phyloP scores from a whole-genome alignment of 2,888 invertebrate genomes.

The Sesia apiformis region DNA sequence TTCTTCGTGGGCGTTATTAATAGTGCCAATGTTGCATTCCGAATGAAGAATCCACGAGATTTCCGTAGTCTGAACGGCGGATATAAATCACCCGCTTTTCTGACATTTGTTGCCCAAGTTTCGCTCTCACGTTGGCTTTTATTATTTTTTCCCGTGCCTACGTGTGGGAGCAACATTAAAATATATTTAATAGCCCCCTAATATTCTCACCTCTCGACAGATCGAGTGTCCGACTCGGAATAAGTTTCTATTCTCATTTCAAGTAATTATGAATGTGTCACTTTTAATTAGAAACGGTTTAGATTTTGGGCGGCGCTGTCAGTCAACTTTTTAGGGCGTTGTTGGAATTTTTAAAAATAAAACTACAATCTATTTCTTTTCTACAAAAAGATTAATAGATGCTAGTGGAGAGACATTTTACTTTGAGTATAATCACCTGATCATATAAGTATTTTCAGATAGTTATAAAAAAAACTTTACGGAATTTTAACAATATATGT shows the following conservation, averaged over 20 bases:
- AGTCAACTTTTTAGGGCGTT: slow-evolving; percentile 26
- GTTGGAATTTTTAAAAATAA: slow-evolving; percentile 2
- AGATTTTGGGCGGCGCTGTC: slow-evolving; percentile 34
- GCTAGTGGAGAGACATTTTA: too few relatives aligned
- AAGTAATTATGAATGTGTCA: slow-evolving; percentile 55
- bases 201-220: slow-evolving; percentile 23
- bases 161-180: slow-evolving; percentile 19
- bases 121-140: slow-evolving; percentile 23
- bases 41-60: slow-evolving; percentile 25
- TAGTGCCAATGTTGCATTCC: slow-evolving; percentile 21
- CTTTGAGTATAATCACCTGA: too few relatives aligned
- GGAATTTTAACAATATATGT: too few relatives aligned
- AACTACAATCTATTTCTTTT: neutral
- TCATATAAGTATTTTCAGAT: too few relatives aligned
- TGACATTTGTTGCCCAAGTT: slow-evolving; percentile 12
- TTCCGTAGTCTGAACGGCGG: neutral
- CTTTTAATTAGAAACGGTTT: slow-evolving; percentile 54
- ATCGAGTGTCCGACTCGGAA: slow-evolving; percentile 13
- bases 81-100: neutral
- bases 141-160: slow-evolving; percentile 19
- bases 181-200: slow-evolving; percentile 29
- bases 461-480: too few relatives aligned
- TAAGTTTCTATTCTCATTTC: slow-evolving; percentile 26
- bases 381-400: too few relatives aligned
- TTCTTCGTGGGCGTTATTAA: slow-evolving; percentile 27